Conservation (phyloP, 2,797 vertebrate species). For the Lepus oiostolus region DNA sequence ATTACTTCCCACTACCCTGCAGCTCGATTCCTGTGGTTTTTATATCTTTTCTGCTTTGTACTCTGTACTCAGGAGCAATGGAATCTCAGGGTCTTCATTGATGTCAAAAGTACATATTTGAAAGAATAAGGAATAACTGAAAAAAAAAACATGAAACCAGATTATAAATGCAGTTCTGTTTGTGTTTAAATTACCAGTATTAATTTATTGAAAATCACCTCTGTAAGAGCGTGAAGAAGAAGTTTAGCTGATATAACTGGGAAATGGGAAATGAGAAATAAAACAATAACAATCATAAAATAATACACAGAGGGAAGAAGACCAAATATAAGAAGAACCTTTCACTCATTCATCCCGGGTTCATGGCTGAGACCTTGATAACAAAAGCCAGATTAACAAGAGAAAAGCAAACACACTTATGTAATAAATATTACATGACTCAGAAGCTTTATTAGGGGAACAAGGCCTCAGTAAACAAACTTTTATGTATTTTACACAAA, state of each 20-base stretch:
- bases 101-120: background rate
- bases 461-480: background rate
- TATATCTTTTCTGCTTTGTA: conserved; percentile 46
- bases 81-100: background rate
- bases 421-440: background rate
- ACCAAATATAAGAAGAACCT: background rate
- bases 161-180: background rate
- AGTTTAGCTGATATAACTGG: background rate
- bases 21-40: conserved; percentile 15
- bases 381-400: background rate
- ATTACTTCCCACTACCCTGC: conserved; percentile 24
- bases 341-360: background rate
- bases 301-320: background rate
- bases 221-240: background rate
- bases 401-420: background rate
- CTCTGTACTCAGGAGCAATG: background rate
- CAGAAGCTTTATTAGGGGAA: background rate
- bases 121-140: background rate
- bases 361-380: background rate
- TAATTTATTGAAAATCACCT: conserved; percentile 28
- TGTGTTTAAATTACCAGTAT: background rate
- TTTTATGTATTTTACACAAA: background rate
- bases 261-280: background rate
- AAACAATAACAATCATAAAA: background rate
- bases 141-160: background rate